Evolutionary conservation across 2,888 invertebrate species (phyloP), one percentile per base, ranked within the genome.

Genomic region (Ophion costatus): DNA sequence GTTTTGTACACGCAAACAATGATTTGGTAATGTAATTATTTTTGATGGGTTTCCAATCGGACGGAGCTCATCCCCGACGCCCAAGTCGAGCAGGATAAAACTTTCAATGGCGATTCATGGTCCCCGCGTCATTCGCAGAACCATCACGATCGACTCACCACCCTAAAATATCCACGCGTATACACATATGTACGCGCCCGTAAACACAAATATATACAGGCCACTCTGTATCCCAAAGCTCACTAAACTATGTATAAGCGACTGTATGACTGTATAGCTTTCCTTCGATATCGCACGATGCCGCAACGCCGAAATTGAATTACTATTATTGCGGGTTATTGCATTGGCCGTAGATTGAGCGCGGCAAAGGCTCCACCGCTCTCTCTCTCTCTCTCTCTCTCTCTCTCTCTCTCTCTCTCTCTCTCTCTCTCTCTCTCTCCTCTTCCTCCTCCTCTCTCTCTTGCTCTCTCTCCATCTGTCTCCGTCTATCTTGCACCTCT

Each of bases 251-350:
- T 73, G 56, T 10, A 10, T 64, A 66, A 67, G 78, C 51, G 74
- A 81, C 70, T 70, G 63, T 63, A 70, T 73, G 71, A 80, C 80
- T 74, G 74, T 80, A 80, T 67, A 74, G 73, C 80, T 59, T 74
- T 74, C 74, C 59, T 73, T 63, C 85, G 80, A 82, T 85, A 85
- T 85, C 85, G 82, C 71, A 69, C 77, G 73, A 82, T 74, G 82
- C 85, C 82, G 85, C 80, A 80, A 80, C 85, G 73, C 79, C 70
- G 64, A 83, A 85, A 85, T 85, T 85, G 82, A 82, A 85, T 91
- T 90, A 90, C 90, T 88, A 90, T 90, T 91, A 92, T 90, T 89
- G 91, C 88, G 86, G 90, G 90, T 92, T 90, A 91, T 91, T 91
- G 88, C 90, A 90, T 92, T 90, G 85, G 85, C 82, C 82, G 77